Evolutionary conservation across 2,888 invertebrate genomes (phyloP).

Genomic region (Mallateleia sp.): DNA sequence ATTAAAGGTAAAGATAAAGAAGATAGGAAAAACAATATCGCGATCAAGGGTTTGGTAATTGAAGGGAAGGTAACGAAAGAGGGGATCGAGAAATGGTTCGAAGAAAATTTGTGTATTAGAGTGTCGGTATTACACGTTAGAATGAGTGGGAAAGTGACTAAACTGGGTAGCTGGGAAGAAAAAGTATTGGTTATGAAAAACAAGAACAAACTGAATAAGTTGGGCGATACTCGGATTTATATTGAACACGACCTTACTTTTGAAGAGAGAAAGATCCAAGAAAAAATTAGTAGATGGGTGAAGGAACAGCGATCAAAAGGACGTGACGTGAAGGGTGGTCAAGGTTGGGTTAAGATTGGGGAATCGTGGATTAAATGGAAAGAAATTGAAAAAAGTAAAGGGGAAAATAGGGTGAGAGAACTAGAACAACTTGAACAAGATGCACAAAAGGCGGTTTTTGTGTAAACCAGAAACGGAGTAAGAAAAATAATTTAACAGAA

Average conservation of each 20-base stretch:
- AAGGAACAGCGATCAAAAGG: slow-evolving; percentile 12
- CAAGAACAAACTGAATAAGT: neutral
- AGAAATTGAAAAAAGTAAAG: slow-evolving; percentile 19
- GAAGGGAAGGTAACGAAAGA: neutral
- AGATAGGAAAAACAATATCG: neutral
- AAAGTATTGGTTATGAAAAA: neutral
- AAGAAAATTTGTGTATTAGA: neutral
- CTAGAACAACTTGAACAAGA: no score
- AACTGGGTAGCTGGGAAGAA: neutral
- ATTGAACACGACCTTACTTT: slow-evolving; percentile 23
- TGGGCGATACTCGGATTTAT: neutral
- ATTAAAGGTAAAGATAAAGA: neutral
- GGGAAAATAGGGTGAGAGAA: neutral
- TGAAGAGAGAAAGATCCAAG: slow-evolving; percentile 31
- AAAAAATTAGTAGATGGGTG: slow-evolving; percentile 13
- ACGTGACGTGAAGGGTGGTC: slow-evolving; percentile 8
- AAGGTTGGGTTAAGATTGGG: slow-evolving; percentile 41
- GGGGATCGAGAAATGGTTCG: neutral
- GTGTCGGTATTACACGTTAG: neutral
- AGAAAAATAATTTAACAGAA: neutral
- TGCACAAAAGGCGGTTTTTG: neutral
- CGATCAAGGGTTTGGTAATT: neutral
- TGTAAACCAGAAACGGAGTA: neutral
- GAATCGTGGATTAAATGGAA: slow-evolving; percentile 46
- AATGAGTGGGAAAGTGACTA: neutral